Conservation (phyloP, 2,113 vertebrate species). For the Pseudorectes ferrugineus region DNA sequence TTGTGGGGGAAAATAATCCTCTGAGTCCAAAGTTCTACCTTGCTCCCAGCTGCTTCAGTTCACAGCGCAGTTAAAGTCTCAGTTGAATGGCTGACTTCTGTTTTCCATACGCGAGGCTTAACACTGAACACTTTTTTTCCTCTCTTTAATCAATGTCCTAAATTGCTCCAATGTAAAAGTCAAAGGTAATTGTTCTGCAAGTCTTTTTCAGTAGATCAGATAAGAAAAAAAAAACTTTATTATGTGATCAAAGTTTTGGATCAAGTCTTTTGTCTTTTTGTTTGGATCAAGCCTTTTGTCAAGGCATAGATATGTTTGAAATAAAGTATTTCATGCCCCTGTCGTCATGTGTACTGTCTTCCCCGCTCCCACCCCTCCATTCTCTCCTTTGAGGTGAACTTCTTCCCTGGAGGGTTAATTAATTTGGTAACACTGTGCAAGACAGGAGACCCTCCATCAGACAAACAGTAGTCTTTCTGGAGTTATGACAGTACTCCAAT, state of each 20-base stretch:
- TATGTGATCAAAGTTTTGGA: neutral
- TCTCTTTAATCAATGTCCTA: neutral
- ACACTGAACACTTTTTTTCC: neutral
- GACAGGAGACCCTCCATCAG: neutral
- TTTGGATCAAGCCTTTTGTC: neutral
- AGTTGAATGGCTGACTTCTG: neutral
- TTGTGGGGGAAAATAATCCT: neutral
- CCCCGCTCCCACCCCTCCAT: rapidly evolving
- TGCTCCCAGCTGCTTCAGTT: neutral
- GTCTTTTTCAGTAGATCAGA: neutral
- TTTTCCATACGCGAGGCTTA: neutral
- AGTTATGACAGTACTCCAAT: neutral
- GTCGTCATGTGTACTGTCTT: neutral
- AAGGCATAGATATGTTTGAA: neutral
- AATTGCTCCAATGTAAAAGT: neutral
- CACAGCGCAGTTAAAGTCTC: neutral
- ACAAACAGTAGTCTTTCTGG: neutral
- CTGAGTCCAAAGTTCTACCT: neutral
- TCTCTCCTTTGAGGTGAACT: neutral
- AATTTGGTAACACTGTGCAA: neutral
- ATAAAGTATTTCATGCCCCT: neutral
- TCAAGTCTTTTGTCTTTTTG: neutral
- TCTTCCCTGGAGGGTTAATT: neutral
- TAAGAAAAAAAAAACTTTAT: neutral
- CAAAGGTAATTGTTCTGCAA: neutral